phyloP scores from a whole-genome alignment of 2,888 invertebrate species.

The Tetragonula carbonaria region DNA sequence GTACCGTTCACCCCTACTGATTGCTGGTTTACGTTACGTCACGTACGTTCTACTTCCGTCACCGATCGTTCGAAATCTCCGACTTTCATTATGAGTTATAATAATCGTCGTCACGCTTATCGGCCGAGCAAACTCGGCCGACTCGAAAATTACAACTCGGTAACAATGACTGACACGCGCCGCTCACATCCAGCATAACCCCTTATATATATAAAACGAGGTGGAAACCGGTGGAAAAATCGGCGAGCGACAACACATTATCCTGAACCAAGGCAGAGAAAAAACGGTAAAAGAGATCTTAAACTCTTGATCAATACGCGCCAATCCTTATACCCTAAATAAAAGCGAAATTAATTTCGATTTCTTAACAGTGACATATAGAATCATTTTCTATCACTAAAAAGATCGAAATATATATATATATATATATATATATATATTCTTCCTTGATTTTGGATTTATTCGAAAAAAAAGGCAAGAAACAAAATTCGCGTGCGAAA shows the following conservation, averaged over 20 bases:
- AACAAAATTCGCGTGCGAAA: too few species aligned
- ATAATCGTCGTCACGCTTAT: conserved; percentile 23
- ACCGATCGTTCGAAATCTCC: conserved; percentile 15
- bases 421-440: too few species aligned
- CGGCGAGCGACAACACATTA: conserved; percentile 7
- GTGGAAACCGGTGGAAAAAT: conserved; percentile 19
- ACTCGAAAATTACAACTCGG: conserved; percentile 53
- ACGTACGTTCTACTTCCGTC: background rate
- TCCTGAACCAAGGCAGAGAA: background rate
- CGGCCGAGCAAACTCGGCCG: conserved; percentile 34
- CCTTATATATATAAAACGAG: conserved; percentile 61
- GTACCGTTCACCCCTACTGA: background rate
- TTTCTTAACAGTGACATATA: too few species aligned
- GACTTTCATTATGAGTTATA: conserved; percentile 27
- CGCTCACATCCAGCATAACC: conserved; percentile 39
- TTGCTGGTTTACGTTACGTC: background rate
- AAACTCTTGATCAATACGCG: too few species aligned
- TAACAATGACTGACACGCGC: conserved; percentile 37
- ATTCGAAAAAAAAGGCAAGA: too few species aligned
- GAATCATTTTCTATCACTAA: too few species aligned
- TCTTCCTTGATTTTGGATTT: too few species aligned
- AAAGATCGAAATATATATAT: too few species aligned
- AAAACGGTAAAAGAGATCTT: too few species aligned
- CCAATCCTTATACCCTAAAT: too few species aligned
- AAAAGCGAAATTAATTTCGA: too few species aligned